Percentiles rank a stretch among this genome's conserved stretches.
phyloP scores from a whole-genome alignment of 2,888 invertebrate species.

The Chydorus sphaericus region DNA sequence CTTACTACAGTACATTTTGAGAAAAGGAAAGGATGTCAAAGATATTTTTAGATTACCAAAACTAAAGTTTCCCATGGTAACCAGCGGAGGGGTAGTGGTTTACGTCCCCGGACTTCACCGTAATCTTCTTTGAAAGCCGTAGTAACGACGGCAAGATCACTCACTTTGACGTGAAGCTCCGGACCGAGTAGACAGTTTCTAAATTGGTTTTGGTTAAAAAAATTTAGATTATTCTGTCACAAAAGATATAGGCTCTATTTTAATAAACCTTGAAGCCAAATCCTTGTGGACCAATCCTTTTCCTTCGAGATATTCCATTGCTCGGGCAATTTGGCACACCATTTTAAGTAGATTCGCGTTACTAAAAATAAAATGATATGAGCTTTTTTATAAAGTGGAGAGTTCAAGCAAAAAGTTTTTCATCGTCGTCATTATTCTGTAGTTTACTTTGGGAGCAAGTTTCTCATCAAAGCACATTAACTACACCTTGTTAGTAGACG shows the following conservation, averaged over 20 bases:
- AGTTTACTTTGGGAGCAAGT: too few relatives aligned
- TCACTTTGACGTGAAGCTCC: constrained; percentile 43
- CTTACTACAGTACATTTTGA: too few relatives aligned
- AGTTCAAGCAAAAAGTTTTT: too few relatives aligned
- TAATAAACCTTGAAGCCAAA: constrained; percentile 22
- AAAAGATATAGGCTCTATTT: neutral
- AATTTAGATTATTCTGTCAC: neutral
- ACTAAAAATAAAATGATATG: constrained; percentile 17
- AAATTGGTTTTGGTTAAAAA: constrained; percentile 17
- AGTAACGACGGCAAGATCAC: constrained; percentile 47
- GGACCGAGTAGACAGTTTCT: constrained; percentile 47
- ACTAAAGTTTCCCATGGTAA: constrained; percentile 49
- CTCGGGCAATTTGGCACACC: constrained; percentile 22
- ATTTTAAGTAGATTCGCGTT: constrained; percentile 21
- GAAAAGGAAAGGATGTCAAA: too few relatives aligned
- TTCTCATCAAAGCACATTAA: too few relatives aligned
- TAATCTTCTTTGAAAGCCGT: constrained; percentile 46
- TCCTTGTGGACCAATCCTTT: constrained; percentile 22
- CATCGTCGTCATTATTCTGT: too few relatives aligned
- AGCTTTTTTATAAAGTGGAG: too few relatives aligned
- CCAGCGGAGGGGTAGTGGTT: constrained; percentile 46
- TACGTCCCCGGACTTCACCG: constrained; percentile 44
- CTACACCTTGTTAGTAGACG: too few relatives aligned
- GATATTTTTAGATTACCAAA: constrained; percentile 35
- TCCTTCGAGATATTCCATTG: constrained; percentile 23